Percentiles rank a stretch among this genome's conserved stretches.
Evolutionary conservation across 37 sponge, comb jelly and placozoan species (phyloP).

Genomic region (Chondrilla cf. caribensis): DNA sequence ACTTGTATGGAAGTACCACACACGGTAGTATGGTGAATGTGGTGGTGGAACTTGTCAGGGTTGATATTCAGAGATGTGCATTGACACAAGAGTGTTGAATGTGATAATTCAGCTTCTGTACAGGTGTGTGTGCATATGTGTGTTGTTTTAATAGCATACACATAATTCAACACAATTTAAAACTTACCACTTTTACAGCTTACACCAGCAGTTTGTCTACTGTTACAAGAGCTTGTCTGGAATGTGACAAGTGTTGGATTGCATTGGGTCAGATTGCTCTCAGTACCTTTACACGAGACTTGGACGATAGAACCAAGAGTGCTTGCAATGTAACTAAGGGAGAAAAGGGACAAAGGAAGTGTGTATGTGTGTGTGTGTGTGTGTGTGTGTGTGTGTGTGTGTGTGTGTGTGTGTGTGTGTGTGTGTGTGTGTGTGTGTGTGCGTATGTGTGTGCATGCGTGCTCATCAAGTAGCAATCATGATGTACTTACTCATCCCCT

Average conservation of each 20-base stretch:
- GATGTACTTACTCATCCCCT: not conserved
- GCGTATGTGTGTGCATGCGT: no score
- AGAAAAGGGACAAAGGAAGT: not conserved
- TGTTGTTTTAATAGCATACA: no score
- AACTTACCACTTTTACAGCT: not conserved
- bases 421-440: not conserved
- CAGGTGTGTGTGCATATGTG: no score
- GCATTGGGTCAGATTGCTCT: not conserved
- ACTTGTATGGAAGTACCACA: no score
- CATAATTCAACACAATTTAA: no score
- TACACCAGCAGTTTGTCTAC: not conserved
- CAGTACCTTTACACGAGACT: not conserved
- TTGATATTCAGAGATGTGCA: no score
- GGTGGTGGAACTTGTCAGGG: no score
- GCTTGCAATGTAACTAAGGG: not conserved
- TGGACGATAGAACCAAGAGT: not conserved
- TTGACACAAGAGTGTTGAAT: no score
- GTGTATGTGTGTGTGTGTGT: not conserved
- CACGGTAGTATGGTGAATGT: no score
- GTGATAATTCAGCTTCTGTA: no score
- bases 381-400: not conserved
- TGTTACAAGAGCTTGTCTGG: no score
- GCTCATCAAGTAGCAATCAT: not conserved
- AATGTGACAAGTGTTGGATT: not conserved
- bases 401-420: not conserved